Conservation (phyloP, 1,140 invertebrate species). For the Pemphigus obesinymphae region DNA sequence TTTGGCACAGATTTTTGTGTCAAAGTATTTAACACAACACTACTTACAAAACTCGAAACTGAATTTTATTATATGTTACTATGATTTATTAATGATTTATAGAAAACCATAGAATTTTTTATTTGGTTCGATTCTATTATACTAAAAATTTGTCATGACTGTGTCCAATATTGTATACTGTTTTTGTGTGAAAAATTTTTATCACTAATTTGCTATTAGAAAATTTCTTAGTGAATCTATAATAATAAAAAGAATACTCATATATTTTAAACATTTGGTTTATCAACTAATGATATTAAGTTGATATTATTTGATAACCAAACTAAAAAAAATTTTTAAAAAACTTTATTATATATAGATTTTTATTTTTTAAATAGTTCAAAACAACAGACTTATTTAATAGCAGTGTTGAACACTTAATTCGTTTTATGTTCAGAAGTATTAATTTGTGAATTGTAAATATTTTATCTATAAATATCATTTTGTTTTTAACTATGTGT, state of each 20-base stretch:
- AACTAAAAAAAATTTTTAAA: too few species aligned
- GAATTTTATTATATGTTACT: background rate
- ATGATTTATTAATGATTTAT: slow-evolving; percentile 14
- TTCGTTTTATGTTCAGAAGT: background rate
- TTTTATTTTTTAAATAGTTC: background rate
- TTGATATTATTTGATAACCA: too few species aligned
- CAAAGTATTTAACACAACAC: too few species aligned
- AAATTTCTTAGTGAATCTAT: background rate
- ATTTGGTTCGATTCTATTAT: background rate
- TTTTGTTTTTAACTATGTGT: background rate
- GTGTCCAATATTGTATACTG: background rate
- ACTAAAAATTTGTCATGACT: background rate
- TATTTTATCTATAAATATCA: slow-evolving; percentile 5
- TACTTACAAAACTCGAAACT: background rate
- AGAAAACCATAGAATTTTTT: slow-evolving; percentile 3
- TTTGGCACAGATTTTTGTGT: background rate
- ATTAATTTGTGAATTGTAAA: background rate
- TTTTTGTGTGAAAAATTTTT: background rate
- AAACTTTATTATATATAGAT: background rate
- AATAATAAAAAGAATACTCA: slow-evolving; percentile 10
- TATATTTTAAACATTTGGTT: background rate
- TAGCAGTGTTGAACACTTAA: background rate
- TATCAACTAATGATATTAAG: background rate
- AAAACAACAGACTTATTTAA: background rate
- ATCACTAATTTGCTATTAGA: background rate